phyloP scores from a whole-genome alignment of 2,888 invertebrate species.

The Temnothorax ravouxi region DNA sequence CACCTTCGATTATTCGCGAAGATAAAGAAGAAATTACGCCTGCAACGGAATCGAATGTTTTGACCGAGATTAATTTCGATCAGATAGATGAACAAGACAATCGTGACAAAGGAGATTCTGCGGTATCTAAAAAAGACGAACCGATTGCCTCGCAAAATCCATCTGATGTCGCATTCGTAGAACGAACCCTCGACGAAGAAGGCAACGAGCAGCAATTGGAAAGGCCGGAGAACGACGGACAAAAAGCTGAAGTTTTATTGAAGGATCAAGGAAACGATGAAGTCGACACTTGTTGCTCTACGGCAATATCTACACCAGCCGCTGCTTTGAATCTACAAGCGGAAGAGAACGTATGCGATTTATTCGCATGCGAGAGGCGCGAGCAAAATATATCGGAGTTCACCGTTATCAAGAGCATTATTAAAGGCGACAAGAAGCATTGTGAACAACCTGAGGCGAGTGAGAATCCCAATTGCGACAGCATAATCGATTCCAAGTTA shows the following conservation, averaged over 20 bases:
- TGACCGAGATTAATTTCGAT: background rate
- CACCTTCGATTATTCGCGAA: background rate
- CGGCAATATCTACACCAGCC: background rate
- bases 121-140: background rate
- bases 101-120: background rate
- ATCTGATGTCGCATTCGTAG: background rate
- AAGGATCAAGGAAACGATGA: constrained; percentile 5
- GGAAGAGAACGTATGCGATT: constrained; percentile 24
- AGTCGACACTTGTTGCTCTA: background rate
- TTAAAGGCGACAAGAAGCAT: constrained; percentile 15
- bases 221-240: background rate
- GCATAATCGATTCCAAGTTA: constrained; percentile 28
- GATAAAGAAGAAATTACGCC: background rate
- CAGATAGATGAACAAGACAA: background rate
- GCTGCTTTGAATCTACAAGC: background rate
- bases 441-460: background rate
- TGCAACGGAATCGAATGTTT: background rate
- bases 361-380: constrained; percentile 22
- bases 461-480: background rate
- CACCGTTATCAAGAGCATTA: constrained; percentile 41
- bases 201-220: background rate
- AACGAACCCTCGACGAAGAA: background rate
- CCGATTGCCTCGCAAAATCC: background rate
- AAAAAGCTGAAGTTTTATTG: background rate
- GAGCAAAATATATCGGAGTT: constrained; percentile 51